Evolutionary conservation across 2,888 invertebrate genomes (phyloP).

Genomic region (Lasioglossum oenotherae): DNA sequence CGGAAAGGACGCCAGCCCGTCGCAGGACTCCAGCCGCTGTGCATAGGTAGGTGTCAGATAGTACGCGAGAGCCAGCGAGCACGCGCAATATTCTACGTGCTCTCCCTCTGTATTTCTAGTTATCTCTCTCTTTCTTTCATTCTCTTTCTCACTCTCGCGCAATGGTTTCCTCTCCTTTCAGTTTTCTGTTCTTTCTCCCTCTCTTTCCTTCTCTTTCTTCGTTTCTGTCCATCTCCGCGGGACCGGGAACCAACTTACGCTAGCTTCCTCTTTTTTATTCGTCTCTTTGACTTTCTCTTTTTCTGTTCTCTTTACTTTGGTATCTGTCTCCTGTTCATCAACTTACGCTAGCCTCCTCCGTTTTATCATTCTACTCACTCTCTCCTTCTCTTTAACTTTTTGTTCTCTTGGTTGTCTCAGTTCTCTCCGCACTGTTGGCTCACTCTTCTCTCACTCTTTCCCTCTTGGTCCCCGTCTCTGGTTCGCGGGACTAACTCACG

Average conservation of each 20-base stretch:
- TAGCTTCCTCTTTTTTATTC: not conserved
- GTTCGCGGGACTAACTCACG: slow-evolving; percentile 10
- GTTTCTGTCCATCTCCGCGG: not conserved
- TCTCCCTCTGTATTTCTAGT: slow-evolving; percentile 19
- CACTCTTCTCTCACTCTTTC: not conserved
- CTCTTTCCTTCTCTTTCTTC: too few species aligned
- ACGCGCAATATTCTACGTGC: slow-evolving; percentile 61
- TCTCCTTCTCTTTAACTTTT: not conserved
- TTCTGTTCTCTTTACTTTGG: not conserved
- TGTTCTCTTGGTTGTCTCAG: not conserved
- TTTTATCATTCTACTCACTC: not conserved
- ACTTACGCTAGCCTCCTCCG: not conserved
- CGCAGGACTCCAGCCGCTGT: slow-evolving; percentile 55
- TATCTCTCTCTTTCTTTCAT: not conserved
- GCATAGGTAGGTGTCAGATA: slow-evolving; percentile 60
- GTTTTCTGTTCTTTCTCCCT: not conserved
- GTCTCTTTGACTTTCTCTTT: not conserved
- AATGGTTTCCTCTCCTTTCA: not conserved
- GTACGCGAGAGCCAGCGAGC: slow-evolving; percentile 50
- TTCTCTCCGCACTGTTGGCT: slow-evolving; percentile 16
- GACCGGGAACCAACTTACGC: slow-evolving; percentile 10
- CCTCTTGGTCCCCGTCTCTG: slow-evolving; percentile 5
- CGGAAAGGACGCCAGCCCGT: slow-evolving; percentile 61
- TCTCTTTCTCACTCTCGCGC: not conserved
- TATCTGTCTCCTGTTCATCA: not conserved